A percentile compares a stretch with the other conserved stretches of the same genome.
Evolutionary conservation across 2,113 vertebrate species (phyloP).

Genomic region (Taurulus bubalis): DNA sequence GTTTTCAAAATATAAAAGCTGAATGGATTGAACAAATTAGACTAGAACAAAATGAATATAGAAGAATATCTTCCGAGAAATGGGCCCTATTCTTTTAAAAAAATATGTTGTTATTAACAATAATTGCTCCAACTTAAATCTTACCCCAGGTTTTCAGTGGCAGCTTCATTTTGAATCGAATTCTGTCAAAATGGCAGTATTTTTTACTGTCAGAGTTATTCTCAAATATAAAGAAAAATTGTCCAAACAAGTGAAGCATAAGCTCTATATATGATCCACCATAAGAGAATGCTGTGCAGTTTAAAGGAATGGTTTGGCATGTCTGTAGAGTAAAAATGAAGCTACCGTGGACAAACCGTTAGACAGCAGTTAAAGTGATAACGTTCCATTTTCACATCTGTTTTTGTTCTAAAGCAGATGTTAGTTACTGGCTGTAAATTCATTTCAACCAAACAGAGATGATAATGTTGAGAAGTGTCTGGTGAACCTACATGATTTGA

Average conservation of each 20-base stretch:
- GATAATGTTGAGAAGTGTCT: neutral
- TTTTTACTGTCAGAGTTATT: neutral
- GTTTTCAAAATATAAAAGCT: slow-evolving; percentile 8
- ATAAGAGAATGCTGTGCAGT: neutral
- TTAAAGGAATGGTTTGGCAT: neutral
- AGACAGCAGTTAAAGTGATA: neutral
- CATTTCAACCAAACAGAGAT: neutral
- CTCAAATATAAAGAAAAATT: neutral
- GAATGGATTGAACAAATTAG: neutral
- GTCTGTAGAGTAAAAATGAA: neutral
- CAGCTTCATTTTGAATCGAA: neutral
- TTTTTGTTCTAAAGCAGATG: neutral
- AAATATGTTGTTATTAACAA: neutral
- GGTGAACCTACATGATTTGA: neutral
- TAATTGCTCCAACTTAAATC: neutral
- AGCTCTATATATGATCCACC: neutral
- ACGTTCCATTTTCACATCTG: neutral
- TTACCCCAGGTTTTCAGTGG: neutral
- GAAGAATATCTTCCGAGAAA: neutral
- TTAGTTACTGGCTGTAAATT: too few relatives aligned
- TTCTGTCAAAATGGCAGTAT: neutral
- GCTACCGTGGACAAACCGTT: neutral
- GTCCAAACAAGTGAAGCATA: neutral
- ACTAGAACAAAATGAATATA: neutral
- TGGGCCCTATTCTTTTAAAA: neutral